Evolutionary conservation across 2,797 vertebrate genomes (phyloP).

Genomic region (Bradypodion ventrale): DNA sequence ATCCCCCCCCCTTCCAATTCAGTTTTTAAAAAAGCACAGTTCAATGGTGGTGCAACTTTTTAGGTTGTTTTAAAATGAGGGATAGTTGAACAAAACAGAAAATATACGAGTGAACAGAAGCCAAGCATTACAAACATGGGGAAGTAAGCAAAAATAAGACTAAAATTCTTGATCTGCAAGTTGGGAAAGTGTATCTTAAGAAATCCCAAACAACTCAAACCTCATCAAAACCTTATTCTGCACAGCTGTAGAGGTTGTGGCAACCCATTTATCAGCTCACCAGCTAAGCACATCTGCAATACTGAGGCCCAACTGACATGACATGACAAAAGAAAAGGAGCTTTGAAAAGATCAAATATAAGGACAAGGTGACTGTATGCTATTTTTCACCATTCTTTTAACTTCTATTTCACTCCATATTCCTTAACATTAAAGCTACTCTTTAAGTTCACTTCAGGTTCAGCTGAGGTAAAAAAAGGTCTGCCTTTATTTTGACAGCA

Average conservation of each 20-base stretch:
- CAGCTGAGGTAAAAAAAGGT: not conserved
- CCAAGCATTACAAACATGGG: not conserved
- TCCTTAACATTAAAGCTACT: not conserved
- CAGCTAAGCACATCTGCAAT: not conserved
- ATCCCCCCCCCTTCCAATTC: too few species aligned
- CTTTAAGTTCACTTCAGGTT: constrained; percentile 2
- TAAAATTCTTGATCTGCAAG: not conserved
- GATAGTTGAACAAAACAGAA: not conserved
- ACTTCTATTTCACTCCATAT: not conserved
- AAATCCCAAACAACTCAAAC: not conserved
- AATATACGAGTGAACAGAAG: not conserved
- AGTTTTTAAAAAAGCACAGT: not conserved
- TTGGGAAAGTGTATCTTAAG: not conserved
- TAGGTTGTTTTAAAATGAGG: not conserved
- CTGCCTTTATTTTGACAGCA: not conserved
- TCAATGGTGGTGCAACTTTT: not conserved
- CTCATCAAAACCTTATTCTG: constrained; percentile 3
- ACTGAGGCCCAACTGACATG: not conserved
- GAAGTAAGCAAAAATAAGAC: not conserved
- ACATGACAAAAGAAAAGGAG: not conserved
- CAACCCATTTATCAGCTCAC: constrained; percentile 6
- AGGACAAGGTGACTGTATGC: not conserved
- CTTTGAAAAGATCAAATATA: constrained; percentile 20
- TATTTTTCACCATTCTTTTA: not conserved
- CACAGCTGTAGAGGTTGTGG: not conserved